Conservation (phyloP, 2,888 invertebrate genomes). For the Epirrita christyi region DNA sequence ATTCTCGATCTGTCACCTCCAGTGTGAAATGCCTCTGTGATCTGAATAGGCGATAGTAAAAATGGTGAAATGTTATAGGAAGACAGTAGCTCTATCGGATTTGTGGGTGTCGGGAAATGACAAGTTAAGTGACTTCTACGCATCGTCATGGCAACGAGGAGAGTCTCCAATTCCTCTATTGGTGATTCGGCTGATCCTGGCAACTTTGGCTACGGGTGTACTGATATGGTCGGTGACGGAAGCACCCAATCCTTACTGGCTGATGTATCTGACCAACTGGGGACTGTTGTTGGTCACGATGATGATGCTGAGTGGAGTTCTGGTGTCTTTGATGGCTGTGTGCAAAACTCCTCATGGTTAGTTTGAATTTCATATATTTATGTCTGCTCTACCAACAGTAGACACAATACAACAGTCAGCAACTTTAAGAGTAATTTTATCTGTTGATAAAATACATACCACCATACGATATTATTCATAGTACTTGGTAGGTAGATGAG, state of each 20-base stretch:
- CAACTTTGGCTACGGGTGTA: slow-evolving; percentile 53
- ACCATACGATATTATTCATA: no score
- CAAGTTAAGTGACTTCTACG: slow-evolving; percentile 68
- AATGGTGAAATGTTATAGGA: slow-evolving; percentile 76
- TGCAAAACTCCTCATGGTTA: slow-evolving; percentile 56
- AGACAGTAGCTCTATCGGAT: slow-evolving; percentile 57
- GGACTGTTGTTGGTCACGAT: slow-evolving; percentile 61
- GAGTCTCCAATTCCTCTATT: slow-evolving; percentile 69
- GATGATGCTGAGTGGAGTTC: slow-evolving; percentile 57
- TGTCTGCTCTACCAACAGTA: background rate
- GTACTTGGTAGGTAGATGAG: background rate
- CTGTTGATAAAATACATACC: no score
- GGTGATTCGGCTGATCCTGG: slow-evolving; percentile 58
- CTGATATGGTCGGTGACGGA: slow-evolving; percentile 63
- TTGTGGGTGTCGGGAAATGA: slow-evolving; percentile 72
- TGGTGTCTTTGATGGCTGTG: slow-evolving; percentile 56
- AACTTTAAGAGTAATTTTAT: no score
- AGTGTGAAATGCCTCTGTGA: slow-evolving; percentile 31
- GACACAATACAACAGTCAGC: background rate
- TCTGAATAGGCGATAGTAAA: slow-evolving; percentile 41
- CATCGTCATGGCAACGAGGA: slow-evolving; percentile 76
- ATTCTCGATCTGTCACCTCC: slow-evolving; percentile 15
- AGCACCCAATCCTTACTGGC: slow-evolving; percentile 56
- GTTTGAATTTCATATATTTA: slow-evolving; percentile 31
- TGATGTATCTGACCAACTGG: slow-evolving; percentile 77